Evolutionary conservation across 2,797 vertebrate genomes (phyloP), one percentile per base, ranked within the genome.

Genomic region (Benthosema pterotum): DNA sequence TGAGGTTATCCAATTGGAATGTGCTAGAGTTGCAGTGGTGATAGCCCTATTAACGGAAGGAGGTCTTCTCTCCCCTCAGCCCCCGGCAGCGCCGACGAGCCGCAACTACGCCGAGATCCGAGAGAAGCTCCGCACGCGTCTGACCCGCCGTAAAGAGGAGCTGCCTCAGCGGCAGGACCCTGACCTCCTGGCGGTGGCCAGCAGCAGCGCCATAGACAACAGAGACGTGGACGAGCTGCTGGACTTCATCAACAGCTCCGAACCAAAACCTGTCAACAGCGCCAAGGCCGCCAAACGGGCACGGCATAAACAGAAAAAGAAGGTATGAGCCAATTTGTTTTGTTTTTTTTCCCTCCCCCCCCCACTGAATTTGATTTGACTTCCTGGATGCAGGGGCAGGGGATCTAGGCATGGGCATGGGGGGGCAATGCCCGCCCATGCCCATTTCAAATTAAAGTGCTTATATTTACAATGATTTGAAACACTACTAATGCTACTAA

Each of bases 271-370:
- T 52, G 91, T 95, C 85, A 99, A 97, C 92, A 98, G 95, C 72
- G 95, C 96, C 90, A 99, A 98, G 91, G 97, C 97, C 0, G 97
- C 97, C 78, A 99, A 99, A 85, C 91, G 98, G 56, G 97, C 97
- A 42, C 94, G 98, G 60, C 97, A 99, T 91, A 99, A 99, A 91
- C 95, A 98, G 84, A 99, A 99, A 88, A 99, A 98, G 90, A 99
- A 99, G 96, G 93, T 94, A 72, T 3, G 60, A 8, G 32, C 28
- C 2, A 32, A 2, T 32, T 32, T 32, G 25, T n/a, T n/a, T n/a
- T n/a, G n/a, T n/a, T n/a, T n/a, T n/a, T n/a, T n/a, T n/a, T n/a
- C n/a, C n/a, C n/a, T n/a, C n/a, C n/a, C n/a, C n/a, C n/a, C n/a
- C 5, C 22, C 22, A 4, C 18, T 19, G 4, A 50, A 43, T 59